Base-by-base conservation (phyloP, 2,888 invertebrate genomes). In the Automeris io region DNA sequence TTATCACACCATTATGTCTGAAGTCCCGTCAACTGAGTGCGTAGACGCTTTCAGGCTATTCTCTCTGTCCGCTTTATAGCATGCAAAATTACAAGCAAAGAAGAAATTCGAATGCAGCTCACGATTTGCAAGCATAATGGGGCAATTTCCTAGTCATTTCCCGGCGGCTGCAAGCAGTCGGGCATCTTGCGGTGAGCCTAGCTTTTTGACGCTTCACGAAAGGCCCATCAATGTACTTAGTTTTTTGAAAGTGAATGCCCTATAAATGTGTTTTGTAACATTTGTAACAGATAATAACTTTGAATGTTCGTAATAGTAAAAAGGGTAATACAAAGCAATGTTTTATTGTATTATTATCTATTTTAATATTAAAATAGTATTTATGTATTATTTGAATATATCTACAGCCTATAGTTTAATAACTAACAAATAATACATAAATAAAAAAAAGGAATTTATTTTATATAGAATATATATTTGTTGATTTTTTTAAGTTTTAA, bases 71-170 rank as follows among this genome's bases (percentile, higher is more conserved):
- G 57, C 47, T 56, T 51, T 58, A 62, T 67, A 63, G 57, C 60
- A 65, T 65, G 75, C 69, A 71, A 79, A 80, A 75, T 78, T 74
- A 77, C 77, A 70, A 67, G 75, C 72, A 67, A 79, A 79, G 73
- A 73, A 76, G 75, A 77, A 75, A 76, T 81, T 76, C 67, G 66
- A 74, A 81, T 78, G 82, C 82, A 80, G 74, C 81, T 75, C 82
- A 79, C 82, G 82, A 75, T 73, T 76, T 70, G 70, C 72, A 74
- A 75, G 74, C 75, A 67, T 81, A 82, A 82, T 82, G 77, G 81
- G 72, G 81, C 82, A 81, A 82, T 82, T 82, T 82, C 80, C 81
- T 66, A 63, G 72, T 77, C 76, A 78, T 80, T 81, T 82, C 80
- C 79, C 72, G 60, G 65, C 61, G 63, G 70, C 70, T 75, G 78